Conservation (phyloP, 2,113 vertebrate genomes). For the Psittacula cyanocephala region DNA sequence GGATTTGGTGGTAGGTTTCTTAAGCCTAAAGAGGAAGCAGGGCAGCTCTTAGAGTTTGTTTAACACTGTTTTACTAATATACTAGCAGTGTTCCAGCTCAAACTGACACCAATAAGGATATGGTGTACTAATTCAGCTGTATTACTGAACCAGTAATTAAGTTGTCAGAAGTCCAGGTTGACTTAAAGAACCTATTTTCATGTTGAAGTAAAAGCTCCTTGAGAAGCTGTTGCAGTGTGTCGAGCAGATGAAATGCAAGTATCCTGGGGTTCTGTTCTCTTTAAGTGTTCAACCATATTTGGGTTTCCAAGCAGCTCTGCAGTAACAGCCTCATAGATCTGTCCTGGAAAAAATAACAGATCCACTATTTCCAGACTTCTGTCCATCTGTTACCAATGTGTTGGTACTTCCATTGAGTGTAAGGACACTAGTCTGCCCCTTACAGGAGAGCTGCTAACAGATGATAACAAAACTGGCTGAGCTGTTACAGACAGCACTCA, state of each 20-base stretch:
- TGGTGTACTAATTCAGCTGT: background rate
- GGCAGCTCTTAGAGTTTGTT: background rate
- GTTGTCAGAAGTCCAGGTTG: background rate
- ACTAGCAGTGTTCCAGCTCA: background rate
- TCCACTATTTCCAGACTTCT: background rate
- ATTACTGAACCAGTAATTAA: background rate
- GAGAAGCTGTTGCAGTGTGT: background rate
- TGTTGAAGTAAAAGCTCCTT: background rate
- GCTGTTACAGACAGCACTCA: background rate
- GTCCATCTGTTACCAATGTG: fast-evolving
- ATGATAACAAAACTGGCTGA: background rate
- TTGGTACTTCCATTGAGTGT: background rate
- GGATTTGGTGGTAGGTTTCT: background rate
- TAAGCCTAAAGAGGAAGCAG: background rate
- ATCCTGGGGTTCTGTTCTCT: background rate
- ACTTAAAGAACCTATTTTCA: background rate
- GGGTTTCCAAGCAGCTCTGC: background rate
- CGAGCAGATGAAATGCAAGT: background rate
- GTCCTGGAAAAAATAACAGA: background rate
- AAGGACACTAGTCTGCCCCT: background rate
- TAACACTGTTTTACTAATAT: background rate
- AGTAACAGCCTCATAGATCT: background rate
- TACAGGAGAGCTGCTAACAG: background rate
- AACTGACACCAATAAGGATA: background rate
- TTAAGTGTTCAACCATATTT: background rate